These are phyloP conservation scores for Brienomyrus brachyistius DNA, from an alignment of 2,113 vertebrate species.

Conservation along the genomic window DNA sequence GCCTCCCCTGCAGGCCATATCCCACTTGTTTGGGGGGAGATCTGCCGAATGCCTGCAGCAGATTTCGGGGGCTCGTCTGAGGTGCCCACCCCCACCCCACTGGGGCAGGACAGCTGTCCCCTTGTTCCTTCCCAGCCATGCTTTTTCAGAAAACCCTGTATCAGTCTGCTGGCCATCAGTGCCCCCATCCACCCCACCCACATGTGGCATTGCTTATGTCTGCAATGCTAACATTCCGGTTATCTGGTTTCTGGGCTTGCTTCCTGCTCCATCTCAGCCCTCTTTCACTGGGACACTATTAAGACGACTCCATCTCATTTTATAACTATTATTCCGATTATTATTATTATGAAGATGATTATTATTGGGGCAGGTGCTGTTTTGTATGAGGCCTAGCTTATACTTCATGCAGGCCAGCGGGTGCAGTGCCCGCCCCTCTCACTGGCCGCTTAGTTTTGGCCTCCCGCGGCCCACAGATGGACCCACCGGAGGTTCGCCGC, in stretches of 20 bases:
- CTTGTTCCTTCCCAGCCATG: neutral
- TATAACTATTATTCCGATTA: neutral
- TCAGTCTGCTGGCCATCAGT: neutral
- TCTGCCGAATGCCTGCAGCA: neutral
- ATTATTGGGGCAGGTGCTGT: neutral
- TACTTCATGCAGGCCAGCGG: neutral
- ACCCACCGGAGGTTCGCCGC: neutral
- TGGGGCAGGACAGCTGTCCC: constrained; percentile 12
- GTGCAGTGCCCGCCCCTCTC: neutral
- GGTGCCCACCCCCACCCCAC: neutral
- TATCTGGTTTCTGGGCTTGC: neutral
- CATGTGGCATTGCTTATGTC: neutral
- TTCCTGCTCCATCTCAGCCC: neutral
- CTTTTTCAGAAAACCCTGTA: neutral
- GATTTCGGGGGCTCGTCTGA: neutral
- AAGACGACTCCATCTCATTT: neutral
- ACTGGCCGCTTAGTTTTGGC: neutral
- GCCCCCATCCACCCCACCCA: neutral
- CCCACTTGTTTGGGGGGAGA: neutral
- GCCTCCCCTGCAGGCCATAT: neutral
- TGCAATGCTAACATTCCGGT: neutral
- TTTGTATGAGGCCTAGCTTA: neutral
- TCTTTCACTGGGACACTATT: neutral
- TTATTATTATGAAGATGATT: neutral
- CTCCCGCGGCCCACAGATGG: no score